Base-by-base conservation (phyloP, 2,113 vertebrate genomes). In the Semicossyphus pulcher region DNA sequence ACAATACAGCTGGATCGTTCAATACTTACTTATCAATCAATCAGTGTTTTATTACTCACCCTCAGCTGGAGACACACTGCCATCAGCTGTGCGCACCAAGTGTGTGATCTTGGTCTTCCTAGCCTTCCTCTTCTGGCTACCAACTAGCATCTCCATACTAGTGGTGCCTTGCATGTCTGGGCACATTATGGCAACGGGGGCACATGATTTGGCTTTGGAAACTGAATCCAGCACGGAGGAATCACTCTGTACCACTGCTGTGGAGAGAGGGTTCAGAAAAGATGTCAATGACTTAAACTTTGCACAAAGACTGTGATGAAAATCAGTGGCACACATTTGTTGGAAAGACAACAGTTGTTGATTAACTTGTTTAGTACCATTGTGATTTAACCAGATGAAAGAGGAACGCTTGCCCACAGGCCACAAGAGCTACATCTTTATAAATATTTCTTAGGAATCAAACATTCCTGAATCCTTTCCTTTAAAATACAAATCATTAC, bases 51-150 rank as follows among this genome's bases (percentile, higher is more conserved):
- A 12, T 68, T 53, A 70, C 90, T 91, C 89, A 90, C 95, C 95
- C 90, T 94, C 96, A 56, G 92, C 95, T 84, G 96, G 96, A 87
- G 97, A 98, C 72, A 97, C 94, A 48, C 96, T 92, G 67, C 98
- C 95, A 71, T 98, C 96, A 60, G 96, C 95, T 52, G 95, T 96
- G 83, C 97, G 95, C 78, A 99, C 96, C 76, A 99, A 95, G 86
- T 99, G 98, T 10, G 97, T 99, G 81, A 99, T 99, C 93, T 99
- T 99, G 76, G 94, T 97, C 94, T 98, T 99, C 78, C 98, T 95
- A 32, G 98, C 98, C 94, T 99, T 99, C 81, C 98, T 95, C 78
- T 99, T 99, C 92, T 99, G 97, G 94, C 98, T 99, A 80, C 97
- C 98, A 71, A 99, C 97, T 87, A 98, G 94, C 79, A 94, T 95